Evolutionary conservation across 2,113 vertebrate species (phyloP).

Genomic region (Pungitius pungitius): DNA sequence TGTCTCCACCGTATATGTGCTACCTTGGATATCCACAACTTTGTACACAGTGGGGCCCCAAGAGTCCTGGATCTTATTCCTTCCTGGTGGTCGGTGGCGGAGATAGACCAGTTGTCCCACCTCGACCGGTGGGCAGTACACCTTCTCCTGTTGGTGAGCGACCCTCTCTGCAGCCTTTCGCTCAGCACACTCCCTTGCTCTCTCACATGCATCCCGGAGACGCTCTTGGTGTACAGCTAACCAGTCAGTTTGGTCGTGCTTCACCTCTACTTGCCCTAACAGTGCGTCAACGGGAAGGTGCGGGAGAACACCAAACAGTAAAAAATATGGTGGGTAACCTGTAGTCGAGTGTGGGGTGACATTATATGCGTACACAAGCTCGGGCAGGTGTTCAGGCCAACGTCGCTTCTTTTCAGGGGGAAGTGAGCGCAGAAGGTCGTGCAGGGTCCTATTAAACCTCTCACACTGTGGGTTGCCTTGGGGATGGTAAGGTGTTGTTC

Average conservation of each 20-base stretch:
- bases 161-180: neutral
- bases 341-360: neutral
- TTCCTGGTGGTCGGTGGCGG: neutral
- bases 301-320: slow-evolving; percentile 8
- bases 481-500: no score
- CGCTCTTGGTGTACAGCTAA: neutral
- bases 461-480: no score
- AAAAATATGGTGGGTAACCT: neutral
- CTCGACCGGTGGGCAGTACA: neutral
- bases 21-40: neutral
- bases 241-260: neutral
- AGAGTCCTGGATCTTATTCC: neutral
- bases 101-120: neutral
- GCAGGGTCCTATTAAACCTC: no score
- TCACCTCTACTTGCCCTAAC: neutral
- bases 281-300: neutral
- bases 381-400: no score
- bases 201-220: neutral
- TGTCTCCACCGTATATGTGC: neutral
- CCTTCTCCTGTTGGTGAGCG: neutral
- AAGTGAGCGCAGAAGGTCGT: no score
- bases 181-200: neutral
- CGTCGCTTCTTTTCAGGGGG: no score
- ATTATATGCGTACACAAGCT: slow-evolving; percentile 17
- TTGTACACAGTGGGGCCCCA: neutral